A percentile compares a stretch with the other conserved stretches of the same genome.
Evolutionary conservation across 2,888 invertebrate species (phyloP).

Genomic region (Hemaris fuciformis): DNA sequence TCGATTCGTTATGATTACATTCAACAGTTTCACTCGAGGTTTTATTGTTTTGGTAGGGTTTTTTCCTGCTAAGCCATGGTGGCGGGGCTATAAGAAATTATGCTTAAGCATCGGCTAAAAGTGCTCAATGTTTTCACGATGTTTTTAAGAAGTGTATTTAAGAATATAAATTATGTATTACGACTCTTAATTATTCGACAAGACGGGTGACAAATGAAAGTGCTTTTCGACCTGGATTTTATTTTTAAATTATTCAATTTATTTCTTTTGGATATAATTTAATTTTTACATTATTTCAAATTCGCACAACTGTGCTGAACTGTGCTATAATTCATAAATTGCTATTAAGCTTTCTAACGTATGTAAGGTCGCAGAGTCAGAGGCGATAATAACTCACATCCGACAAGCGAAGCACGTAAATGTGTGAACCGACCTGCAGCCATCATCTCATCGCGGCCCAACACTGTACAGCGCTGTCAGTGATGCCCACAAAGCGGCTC

Average conservation of each 20-base stretch:
- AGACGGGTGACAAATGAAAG: too few relatives aligned
- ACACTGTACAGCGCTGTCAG: constrained; percentile 9
- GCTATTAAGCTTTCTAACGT: neutral
- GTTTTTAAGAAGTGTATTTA: too few relatives aligned
- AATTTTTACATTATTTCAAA: neutral
- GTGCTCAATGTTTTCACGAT: neutral
- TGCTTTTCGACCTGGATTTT: too few relatives aligned
- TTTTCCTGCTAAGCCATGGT: neutral
- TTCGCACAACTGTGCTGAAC: too few relatives aligned
- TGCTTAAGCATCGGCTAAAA: neutral
- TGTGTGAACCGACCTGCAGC: neutral
- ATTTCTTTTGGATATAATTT: neutral
- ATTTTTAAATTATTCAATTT: neutral
- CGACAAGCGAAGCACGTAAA: neutral
- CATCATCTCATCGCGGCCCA: neutral
- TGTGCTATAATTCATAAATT: neutral
- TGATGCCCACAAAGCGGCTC: constrained; percentile 40
- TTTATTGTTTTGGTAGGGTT: neutral
- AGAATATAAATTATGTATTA: too few relatives aligned
- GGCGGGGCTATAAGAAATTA: neutral
- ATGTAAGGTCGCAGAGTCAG: neutral
- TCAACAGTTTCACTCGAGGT: constrained; percentile 14
- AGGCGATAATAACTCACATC: neutral
- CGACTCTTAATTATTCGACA: too few relatives aligned
- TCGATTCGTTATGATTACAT: constrained; percentile 38